Conservation (phyloP, 2,888 invertebrate species). For the Pollenia amentaria region DNA sequence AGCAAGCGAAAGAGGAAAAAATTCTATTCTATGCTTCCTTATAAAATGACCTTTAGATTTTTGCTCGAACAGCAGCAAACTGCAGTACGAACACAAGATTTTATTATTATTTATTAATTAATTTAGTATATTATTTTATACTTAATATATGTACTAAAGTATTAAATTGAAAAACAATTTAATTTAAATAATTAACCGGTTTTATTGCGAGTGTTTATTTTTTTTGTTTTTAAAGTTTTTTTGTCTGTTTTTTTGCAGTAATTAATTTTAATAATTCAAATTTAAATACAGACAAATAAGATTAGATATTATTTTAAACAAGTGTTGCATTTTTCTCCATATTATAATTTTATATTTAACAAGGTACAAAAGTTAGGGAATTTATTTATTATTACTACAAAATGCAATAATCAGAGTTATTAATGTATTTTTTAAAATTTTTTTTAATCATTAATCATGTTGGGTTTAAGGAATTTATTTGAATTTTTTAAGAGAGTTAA, state of each 20-base stretch:
- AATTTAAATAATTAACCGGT: constrained; percentile 64
- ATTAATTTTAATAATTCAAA: constrained; percentile 6
- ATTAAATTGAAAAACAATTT: constrained; percentile 62
- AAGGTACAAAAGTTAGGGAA: not conserved
- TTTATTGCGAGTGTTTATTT: constrained; percentile 21
- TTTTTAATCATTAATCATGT: constrained; percentile 12
- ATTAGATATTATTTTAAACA: not conserved
- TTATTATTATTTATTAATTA: constrained; percentile 44
- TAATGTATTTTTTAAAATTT: no score
- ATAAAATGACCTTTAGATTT: constrained; percentile 67
- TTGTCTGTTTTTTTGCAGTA: not conserved
- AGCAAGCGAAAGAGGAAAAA: constrained; percentile 20
- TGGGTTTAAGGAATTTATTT: not conserved
- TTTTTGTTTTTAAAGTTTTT: constrained; percentile 16
- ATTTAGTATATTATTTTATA: constrained; percentile 35
- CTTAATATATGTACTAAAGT: constrained; percentile 18
- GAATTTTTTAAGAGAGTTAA: not conserved
- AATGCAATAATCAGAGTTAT: no score
- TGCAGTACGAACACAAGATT: constrained; percentile 14
- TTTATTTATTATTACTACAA: not conserved
- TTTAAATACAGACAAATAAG: not conserved
- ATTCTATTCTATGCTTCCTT: constrained; percentile 60
- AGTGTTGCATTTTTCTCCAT: not conserved
- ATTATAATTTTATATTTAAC: not conserved
- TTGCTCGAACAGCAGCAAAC: not conserved